Percentiles rank a stretch among this genome's conserved stretches.
Conservation (phyloP, 2,113 vertebrate genomes). For the Tichodroma muraria region DNA sequence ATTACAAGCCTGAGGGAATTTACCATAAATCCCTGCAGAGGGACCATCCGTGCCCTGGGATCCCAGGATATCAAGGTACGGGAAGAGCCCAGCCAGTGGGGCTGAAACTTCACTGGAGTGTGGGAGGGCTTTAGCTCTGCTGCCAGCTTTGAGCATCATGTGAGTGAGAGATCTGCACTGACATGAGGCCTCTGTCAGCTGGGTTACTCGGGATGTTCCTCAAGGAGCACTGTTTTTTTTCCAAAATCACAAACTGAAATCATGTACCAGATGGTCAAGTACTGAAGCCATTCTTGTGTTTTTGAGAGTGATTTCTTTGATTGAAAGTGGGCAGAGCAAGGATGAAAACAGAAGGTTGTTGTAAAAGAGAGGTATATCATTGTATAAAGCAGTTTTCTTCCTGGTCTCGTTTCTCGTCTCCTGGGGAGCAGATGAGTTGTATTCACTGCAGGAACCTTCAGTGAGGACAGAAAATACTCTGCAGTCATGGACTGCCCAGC, state of each 20-base stretch:
- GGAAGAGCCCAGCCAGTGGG: neutral
- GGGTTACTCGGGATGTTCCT: neutral
- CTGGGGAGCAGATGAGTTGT: neutral
- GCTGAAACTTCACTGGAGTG: neutral
- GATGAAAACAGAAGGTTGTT: neutral
- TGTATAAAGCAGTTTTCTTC: neutral
- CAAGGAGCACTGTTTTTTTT: neutral
- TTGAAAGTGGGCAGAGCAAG: neutral
- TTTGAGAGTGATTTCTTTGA: neutral
- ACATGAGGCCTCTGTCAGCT: neutral
- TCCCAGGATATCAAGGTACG: conserved; percentile 74
- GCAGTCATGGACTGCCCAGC: neutral
- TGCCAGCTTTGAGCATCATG: neutral
- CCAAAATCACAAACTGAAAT: neutral
- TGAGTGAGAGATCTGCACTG: too few relatives aligned
- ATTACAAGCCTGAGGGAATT: too few relatives aligned
- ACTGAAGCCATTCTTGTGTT: neutral
- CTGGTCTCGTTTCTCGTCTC: neutral
- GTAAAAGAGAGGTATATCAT: neutral
- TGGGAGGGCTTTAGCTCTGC: neutral
- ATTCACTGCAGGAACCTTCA: neutral
- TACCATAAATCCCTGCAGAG: conserved; percentile 62
- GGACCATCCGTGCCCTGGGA: conserved; percentile 67
- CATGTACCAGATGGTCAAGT: neutral
- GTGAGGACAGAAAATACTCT: neutral